These are phyloP conservation scores for Thymallus thymallus DNA, from an alignment of 2,113 vertebrate genomes.

Conservation along the genomic window DNA sequence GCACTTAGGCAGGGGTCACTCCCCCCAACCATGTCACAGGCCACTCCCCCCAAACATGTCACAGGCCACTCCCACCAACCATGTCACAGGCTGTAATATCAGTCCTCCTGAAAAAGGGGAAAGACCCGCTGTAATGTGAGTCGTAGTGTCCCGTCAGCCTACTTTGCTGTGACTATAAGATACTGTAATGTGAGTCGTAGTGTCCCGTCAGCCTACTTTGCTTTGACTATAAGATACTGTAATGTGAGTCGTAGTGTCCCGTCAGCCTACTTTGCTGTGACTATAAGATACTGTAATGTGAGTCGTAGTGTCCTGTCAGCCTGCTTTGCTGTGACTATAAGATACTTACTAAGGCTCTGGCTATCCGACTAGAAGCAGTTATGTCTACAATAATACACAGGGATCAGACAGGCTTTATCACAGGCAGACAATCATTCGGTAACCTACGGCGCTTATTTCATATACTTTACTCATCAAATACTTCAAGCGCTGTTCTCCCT, in stretches of 20 bases:
- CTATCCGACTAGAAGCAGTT: constrained; percentile 7
- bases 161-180: not conserved
- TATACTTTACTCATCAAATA: constrained; percentile 3
- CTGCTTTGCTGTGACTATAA: not conserved
- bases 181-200: too few species aligned
- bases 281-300: too few species aligned
- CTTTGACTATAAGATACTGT: not conserved
- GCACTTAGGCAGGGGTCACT: not conserved
- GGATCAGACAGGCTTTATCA: constrained; percentile 10
- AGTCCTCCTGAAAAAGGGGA: constrained; percentile 7
- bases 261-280: too few species aligned
- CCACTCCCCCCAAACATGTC: constrained; percentile 11
- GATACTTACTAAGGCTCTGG: not conserved
- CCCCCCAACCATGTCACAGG: constrained; percentile 11
- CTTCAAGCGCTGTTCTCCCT: constrained; percentile 1
- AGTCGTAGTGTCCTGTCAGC: not conserved
- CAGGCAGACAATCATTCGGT: not conserved
- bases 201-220: constrained; percentile 5
- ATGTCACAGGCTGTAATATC: constrained; percentile 11
- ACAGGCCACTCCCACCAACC: constrained; percentile 3
- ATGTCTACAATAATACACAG: constrained; percentile 5
- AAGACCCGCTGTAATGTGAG: constrained; percentile 8
- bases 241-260: not conserved
- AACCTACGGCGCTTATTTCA: not conserved
- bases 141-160: not conserved